These are phyloP conservation scores for Carlito syrichta DNA, from an alignment of 2,113 vertebrate genomes.

Conservation along the genomic window DNA sequence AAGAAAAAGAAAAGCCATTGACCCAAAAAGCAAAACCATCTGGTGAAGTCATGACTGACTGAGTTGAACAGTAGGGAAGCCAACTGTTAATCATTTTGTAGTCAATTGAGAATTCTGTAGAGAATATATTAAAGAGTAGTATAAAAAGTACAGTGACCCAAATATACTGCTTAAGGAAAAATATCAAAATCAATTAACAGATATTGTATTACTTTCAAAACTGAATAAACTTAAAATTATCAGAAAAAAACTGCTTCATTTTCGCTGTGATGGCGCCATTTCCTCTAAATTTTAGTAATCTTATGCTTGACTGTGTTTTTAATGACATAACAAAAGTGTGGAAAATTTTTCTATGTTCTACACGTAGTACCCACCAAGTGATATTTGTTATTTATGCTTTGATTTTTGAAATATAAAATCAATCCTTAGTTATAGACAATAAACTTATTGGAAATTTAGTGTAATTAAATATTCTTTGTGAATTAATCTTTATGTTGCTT, in stretches of 20 bases:
- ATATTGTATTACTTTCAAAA: constrained; percentile 16
- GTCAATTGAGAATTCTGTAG: constrained; percentile 66
- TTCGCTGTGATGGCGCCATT: neutral
- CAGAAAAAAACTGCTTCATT: neutral
- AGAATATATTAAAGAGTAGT: constrained; percentile 59
- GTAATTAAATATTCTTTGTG: neutral
- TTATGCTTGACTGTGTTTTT: neutral
- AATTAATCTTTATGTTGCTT: neutral
- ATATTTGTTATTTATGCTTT: neutral
- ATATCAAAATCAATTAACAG: constrained; percentile 38
- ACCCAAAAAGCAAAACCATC: constrained; percentile 67
- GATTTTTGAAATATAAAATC: constrained; percentile 40
- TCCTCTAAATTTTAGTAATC: neutral
- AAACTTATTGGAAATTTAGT: neutral
- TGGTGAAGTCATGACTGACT: constrained; percentile 72
- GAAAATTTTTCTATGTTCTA: neutral
- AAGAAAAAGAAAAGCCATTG: constrained; percentile 35
- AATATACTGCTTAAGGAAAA: constrained; percentile 54
- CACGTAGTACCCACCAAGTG: neutral
- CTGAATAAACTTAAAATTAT: neutral
- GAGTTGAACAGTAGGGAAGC: constrained; percentile 61
- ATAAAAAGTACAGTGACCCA: constrained; percentile 58
- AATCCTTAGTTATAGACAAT: neutral
- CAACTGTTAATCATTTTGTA: constrained; percentile 69
- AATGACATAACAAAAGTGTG: neutral